Percentiles rank a stretch among this genome's conserved stretches.
Conservation (phyloP, 2,113 vertebrate species). For the Manacus vitellinus region DNA sequence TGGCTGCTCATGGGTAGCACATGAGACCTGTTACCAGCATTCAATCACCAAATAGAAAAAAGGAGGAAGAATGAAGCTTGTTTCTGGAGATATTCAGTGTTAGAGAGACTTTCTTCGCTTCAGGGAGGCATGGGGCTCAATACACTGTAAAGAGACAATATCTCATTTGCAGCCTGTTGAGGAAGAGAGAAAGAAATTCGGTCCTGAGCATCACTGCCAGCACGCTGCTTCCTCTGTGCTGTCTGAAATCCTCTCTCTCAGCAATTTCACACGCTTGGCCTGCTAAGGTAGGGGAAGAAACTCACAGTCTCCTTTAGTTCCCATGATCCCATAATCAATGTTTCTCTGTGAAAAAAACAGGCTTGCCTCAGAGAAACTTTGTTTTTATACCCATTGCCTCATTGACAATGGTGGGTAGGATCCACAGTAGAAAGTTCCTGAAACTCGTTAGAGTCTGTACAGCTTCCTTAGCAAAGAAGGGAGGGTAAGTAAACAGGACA, state of each 20-base stretch:
- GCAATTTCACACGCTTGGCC: not conserved
- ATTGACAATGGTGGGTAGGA: not conserved
- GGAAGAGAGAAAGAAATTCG: not conserved
- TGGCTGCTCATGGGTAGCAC: not conserved
- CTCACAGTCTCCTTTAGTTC: not conserved
- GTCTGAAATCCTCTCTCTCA: not conserved
- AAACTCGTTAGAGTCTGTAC: not conserved
- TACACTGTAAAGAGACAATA: not conserved
- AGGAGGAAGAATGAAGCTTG: not conserved
- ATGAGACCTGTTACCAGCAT: not conserved
- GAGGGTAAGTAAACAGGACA: not conserved
- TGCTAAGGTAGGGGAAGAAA: not conserved
- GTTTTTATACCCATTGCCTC: not conserved
- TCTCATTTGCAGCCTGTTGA: constrained; percentile 17
- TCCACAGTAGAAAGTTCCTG: not conserved
- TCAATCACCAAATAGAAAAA: constrained; percentile 3
- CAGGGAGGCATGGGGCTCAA: not conserved
- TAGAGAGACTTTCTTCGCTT: constrained; percentile 11
- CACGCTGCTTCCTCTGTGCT: not conserved
- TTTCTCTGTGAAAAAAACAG: not conserved
- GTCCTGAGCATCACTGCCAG: not conserved
- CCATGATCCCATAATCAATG: not conserved
- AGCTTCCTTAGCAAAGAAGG: not conserved
- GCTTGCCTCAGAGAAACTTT: not conserved
- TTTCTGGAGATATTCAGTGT: constrained; percentile 9